phyloP scores from a whole-genome alignment of 2,888 invertebrate species.

The Epicampocera succincta region DNA sequence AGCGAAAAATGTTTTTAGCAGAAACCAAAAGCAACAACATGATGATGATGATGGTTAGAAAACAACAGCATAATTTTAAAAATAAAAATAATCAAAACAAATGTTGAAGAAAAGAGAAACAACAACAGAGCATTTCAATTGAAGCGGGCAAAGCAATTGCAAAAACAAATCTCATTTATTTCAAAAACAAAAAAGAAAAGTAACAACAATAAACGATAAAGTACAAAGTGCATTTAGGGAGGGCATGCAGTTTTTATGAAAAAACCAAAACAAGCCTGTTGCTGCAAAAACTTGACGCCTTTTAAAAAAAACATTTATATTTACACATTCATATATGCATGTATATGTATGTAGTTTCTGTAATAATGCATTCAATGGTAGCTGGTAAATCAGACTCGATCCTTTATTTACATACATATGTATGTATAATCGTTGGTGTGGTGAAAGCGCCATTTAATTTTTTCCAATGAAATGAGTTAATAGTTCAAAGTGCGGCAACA shows the following conservation, averaged over 20 bases:
- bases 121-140: slow-evolving; percentile 56
- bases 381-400: background rate
- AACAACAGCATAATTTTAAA: slow-evolving; percentile 40
- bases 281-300: slow-evolving; percentile 26
- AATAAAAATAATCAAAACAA: slow-evolving; percentile 60
- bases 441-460: slow-evolving; percentile 30
- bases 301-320: background rate
- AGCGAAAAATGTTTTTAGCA: slow-evolving; percentile 2
- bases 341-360: too few relatives aligned
- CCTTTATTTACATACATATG: too few relatives aligned
- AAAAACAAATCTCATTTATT: slow-evolving; percentile 51
- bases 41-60: slow-evolving; percentile 55
- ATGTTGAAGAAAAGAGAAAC: slow-evolving; percentile 27
- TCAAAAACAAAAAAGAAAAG: slow-evolving; percentile 35
- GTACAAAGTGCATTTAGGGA: slow-evolving; percentile 68
- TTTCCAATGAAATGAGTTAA: background rate
- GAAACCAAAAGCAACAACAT: slow-evolving; percentile 24
- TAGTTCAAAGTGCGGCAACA: slow-evolving; percentile 13
- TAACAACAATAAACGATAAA: slow-evolving; percentile 45
- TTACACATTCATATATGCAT: too few relatives aligned
- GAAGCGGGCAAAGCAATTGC: slow-evolving; percentile 58
- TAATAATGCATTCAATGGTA: background rate
- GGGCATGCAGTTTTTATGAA: slow-evolving; percentile 47
- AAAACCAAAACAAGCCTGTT: slow-evolving; percentile 45
- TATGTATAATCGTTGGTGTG: background rate